Conservation (phyloP, 2,888 invertebrate genomes). For the Halictus ligatus region DNA sequence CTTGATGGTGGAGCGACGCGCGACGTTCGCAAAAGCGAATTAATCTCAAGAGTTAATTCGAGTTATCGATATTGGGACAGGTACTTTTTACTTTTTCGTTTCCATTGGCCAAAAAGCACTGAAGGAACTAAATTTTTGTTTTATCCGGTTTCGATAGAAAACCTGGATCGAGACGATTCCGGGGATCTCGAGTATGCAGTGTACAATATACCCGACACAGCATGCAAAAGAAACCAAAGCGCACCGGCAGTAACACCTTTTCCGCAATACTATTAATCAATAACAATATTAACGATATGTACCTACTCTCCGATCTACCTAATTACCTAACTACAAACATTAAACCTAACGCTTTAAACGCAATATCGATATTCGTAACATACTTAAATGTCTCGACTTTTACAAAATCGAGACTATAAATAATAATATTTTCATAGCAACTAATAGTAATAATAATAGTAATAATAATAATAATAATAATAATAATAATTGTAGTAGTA, state of each 20-base stretch:
- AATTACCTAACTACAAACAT: slow-evolving; percentile 76
- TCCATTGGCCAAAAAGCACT: neutral
- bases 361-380: slow-evolving; percentile 69
- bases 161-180: neutral
- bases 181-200: neutral
- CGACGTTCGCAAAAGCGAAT: slow-evolving; percentile 27
- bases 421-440: slow-evolving; percentile 64
- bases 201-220: neutral
- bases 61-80: slow-evolving; percentile 45
- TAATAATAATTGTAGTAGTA: slow-evolving; percentile 57
- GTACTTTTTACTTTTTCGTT: slow-evolving; percentile 37
- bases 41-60: slow-evolving; percentile 38
- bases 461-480: slow-evolving; percentile 60
- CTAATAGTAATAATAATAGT: slow-evolving; percentile 61
- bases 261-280: slow-evolving; percentile 79
- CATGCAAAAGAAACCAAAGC: slow-evolving; percentile 77
- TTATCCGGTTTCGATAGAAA: neutral
- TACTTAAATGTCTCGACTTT: slow-evolving; percentile 63
- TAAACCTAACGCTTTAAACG: slow-evolving; percentile 79
- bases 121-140: neutral
- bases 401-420: slow-evolving; percentile 69
- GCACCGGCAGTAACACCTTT: slow-evolving; percentile 76
- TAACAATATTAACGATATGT: slow-evolving; percentile 82
- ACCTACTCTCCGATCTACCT: slow-evolving; percentile 74
- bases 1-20: slow-evolving; percentile 29